Evolutionary conservation across 2,888 invertebrate genomes (phyloP), one percentile per base, ranked within the genome.

Genomic region (Dicyrtomina minuta): DNA sequence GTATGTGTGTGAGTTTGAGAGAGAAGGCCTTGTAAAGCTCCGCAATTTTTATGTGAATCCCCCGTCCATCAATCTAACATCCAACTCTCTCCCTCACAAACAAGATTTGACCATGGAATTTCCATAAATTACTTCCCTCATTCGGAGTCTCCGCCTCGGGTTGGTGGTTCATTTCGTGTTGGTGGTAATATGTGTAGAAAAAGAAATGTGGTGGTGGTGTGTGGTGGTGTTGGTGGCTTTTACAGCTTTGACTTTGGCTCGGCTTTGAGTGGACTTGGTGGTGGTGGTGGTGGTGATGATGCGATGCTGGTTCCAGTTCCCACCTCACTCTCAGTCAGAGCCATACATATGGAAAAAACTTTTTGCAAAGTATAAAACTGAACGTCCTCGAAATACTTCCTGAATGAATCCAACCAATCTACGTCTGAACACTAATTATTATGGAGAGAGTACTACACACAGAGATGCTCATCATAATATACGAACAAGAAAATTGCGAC

Each of bases 1-100:
- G 33, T 33, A 8, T 33, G 33, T 33, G 33, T 33, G 33, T 33
- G 33, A 33, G 33, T 33, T 33, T 33, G 33, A 39, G 44, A 65
- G 53, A 15, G 15, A 65, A 65, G 65, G 53, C 65, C 65, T 65
- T 65, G 65, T 65, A 56, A 41, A 43, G 39, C 65, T 56, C 65
- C 65, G 65, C 65, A 65, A 65, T 65, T 65, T 65, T 65, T 65
- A 65, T 65, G 65, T 65, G 53, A 65, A 53, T 56, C 65, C 65
- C 33, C 65, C 65, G 65, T 65, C 65, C 56, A 65, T 65, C 65
- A 65, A 64, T 64, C 64, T 22, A 56, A 58, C 51, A 20, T 22
- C 59, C 24, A 55, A 49, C 33, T 49, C 59, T 66, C 66, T 51
- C 66, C 59, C 59, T 66, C 66, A 49, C 59, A 66, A 66, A 66